Evolutionary conservation across 1,140 invertebrate genomes (phyloP), one percentile per base, ranked within the genome.

Genomic region (Micrasema minimum): DNA sequence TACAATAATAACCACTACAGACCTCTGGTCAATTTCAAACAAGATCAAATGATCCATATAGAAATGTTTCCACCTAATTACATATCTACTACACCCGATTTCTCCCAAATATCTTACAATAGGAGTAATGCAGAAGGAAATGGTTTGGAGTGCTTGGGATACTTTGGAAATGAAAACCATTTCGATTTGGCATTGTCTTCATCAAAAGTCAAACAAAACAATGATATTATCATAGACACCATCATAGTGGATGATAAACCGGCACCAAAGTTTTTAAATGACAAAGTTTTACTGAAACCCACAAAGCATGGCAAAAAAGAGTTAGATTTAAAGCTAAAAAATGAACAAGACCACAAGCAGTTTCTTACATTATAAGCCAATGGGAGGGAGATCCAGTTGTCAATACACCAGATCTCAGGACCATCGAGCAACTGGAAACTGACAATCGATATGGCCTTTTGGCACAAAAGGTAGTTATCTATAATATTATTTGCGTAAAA

Each of bases 391-490:
- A 66, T 66, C 14, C 51, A 2, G 67, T 46, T n/a, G 51, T 75
- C 1, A 68, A 48, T 1, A 75, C 74, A 4, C 74, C 74, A 0
- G 74, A 75, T 31, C 22, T 72, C 9, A 35, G 20, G 9, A 68
- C 70, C 11, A 46, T 75, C 11, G 74, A 72, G 48, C 59, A 67
- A 35, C 51, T 75, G 43, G 74, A 75, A 61, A 66, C 23, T 20
- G 57, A 43, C 37, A 62, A 62, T 22, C 4, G 10, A 9, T 62
- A 41, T 45, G 2, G 4, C 51, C 18, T 26, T n/a, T 37, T 41
- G 37, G n/a, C n/a, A n/a, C n/a, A n/a, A n/a, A n/a, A n/a, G n/a
- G n/a, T n/a, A n/a, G n/a, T n/a, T n/a, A n/a, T n/a, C n/a, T n/a
- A n/a, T n/a, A n/a, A n/a, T n/a, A n/a, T n/a, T n/a, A n/a, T n/a